Percentiles rank a stretch among this genome's conserved stretches.
phyloP scores from a whole-genome alignment of 2,113 vertebrate genomes.

The Vimba vimba region DNA sequence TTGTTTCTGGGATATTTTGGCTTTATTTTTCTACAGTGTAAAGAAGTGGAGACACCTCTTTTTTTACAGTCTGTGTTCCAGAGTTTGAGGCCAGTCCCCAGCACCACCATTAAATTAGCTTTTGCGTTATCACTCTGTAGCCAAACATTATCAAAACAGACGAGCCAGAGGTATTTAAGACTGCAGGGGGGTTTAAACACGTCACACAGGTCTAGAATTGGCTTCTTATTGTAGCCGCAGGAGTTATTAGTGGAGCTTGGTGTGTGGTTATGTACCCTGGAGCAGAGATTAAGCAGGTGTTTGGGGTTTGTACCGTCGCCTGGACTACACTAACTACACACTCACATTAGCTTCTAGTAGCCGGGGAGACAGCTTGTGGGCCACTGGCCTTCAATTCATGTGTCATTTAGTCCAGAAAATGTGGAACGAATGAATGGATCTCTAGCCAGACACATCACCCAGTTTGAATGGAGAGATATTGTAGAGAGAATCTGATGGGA shows the following conservation, averaged over 20 bases:
- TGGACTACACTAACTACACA: constrained; percentile 61
- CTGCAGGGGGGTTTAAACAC: constrained; percentile 51
- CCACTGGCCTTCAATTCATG: constrained; percentile 72
- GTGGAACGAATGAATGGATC: constrained; percentile 63
- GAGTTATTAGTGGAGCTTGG: constrained; percentile 61
- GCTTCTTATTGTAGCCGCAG: constrained; percentile 68
- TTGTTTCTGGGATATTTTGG: too few species aligned
- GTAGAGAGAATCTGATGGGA: background rate
- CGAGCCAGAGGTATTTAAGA: constrained; percentile 37
- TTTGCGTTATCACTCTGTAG: constrained; percentile 44
- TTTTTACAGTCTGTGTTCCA: background rate
- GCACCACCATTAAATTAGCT: constrained; percentile 43
- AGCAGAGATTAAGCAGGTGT: constrained; percentile 74
- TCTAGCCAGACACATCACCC: constrained; percentile 45
- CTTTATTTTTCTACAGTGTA: too few species aligned
- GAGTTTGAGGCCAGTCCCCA: background rate
- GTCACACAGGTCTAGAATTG: constrained; percentile 62
- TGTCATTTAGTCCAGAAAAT: constrained; percentile 73
- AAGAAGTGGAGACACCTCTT: too few species aligned
- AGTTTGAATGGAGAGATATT: background rate
- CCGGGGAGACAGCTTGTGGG: constrained; percentile 75
- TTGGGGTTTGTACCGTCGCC: constrained; percentile 66
- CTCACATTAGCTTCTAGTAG: constrained; percentile 64
- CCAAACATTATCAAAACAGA: constrained; percentile 36
- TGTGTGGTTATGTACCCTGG: constrained; percentile 68